phyloP scores from a whole-genome alignment of 2,797 vertebrate species.

The Vultur gryphus region DNA sequence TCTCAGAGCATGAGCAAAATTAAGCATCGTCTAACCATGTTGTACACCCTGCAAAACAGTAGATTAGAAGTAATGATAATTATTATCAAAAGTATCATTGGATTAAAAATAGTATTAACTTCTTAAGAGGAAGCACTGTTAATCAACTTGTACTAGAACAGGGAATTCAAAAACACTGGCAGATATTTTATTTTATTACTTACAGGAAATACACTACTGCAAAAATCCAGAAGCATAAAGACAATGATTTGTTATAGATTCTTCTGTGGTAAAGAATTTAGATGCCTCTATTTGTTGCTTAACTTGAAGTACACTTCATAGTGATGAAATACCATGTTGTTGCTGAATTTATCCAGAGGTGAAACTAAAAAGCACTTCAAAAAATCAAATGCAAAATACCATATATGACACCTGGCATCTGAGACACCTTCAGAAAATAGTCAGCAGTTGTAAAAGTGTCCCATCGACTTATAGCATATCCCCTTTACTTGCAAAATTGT shows the following conservation, averaged over 20 bases:
- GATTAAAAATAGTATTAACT: slow-evolving; percentile 31
- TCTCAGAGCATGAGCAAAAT: neutral
- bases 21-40: neutral
- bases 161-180: neutral
- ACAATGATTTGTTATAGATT: neutral
- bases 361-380: neutral
- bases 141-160: neutral
- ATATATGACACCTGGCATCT: neutral
- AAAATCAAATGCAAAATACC: neutral
- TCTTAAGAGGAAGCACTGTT: neutral
- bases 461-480: neutral
- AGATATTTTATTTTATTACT: neutral
- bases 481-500: neutral
- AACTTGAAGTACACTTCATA: neutral
- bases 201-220: neutral
- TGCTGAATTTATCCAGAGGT: neutral
- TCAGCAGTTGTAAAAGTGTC: neutral
- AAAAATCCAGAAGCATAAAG: neutral
- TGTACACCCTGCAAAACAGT: neutral
- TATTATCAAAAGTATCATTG: neutral
- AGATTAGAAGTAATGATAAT: slow-evolving; percentile 21
- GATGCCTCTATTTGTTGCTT: neutral
- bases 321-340: neutral
- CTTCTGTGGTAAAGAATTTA: neutral
- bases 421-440: neutral